Evolutionary conservation across 2,888 invertebrate genomes (phyloP), one percentile per base, ranked within the genome.

Genomic region (Lordiphosa fenestrarum): DNA sequence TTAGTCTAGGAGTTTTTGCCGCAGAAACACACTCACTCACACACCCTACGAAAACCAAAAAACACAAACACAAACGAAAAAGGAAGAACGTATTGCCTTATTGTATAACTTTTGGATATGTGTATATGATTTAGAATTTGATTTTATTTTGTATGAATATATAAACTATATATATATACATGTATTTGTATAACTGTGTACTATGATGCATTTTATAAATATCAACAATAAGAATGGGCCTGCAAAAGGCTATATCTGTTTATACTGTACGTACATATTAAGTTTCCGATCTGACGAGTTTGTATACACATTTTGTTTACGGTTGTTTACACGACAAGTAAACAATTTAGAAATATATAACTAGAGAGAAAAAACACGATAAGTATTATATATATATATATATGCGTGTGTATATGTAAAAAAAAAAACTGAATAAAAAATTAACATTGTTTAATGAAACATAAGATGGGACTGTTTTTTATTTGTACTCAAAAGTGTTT

Each of bases 21-120:
- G 60, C 47, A 77, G 41, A 25, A 30, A 33, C 25, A 30, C 30
- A 46, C 15, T 19, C 33, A 15, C 25, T 6, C 25, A 6, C 25
- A 3, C 12, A 41, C 25, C 25, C 23, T 13, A 25, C 25, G 7
- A 44, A n/a, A 15, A 44, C 25, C 15, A 33, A 42, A 12, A 42
- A 30, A n/a, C n/a, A n/a, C n/a, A n/a, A 21, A 21, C 21, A 53
- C 30, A 41, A 44, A 15, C 15, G 40, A 35, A 23, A 36, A 23
- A 44, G 40, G 15, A 67, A 36, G 51, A 58, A 51, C 38, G 46
- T 60, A 71, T 61, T 81, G 76, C 84, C 82, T 77, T 84, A 77
- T 77, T 77, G 82, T 77, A 77, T 62, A 77, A 36, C 64, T 81
- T 69, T 69, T 63, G 52, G 71, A 71, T 74, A 63, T 67, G 77